Evolutionary conservation across 2,797 vertebrate species (phyloP).

Genomic region (Pseudochirops cupreus): DNA sequence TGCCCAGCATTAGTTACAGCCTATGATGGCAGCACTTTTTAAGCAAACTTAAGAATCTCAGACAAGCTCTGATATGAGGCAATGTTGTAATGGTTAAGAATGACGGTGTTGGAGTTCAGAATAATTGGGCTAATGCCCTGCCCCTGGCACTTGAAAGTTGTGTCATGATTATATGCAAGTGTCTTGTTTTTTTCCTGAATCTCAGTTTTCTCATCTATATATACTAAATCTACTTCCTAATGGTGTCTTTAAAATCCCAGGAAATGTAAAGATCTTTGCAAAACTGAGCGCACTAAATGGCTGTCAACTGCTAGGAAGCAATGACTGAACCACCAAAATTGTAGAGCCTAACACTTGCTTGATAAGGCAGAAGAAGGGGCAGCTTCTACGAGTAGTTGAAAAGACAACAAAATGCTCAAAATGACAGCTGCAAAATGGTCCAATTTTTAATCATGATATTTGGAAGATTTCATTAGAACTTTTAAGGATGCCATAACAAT

Average conservation of each 20-base stretch:
- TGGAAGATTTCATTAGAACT: conserved; percentile 14
- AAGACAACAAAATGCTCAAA: not conserved
- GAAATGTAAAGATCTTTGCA: not conserved
- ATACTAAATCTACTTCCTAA: not conserved
- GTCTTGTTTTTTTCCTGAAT: not conserved
- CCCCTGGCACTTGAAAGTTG: not conserved
- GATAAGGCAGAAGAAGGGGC: not conserved
- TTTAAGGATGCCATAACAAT: not conserved
- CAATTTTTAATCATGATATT: not conserved
- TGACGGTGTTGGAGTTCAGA: not conserved
- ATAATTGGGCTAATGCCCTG: accelerated
- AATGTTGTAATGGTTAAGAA: not conserved
- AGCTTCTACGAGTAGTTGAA: not conserved
- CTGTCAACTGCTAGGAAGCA: not conserved
- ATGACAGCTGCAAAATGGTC: not conserved
- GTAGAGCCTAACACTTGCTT: not conserved
- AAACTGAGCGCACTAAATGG: not conserved
- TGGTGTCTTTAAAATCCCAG: not conserved
- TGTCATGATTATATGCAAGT: not conserved
- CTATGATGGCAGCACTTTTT: not conserved
- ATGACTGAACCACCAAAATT: not conserved
- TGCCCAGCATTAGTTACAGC: not conserved
- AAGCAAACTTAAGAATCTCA: not conserved
- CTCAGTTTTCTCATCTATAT: not conserved
- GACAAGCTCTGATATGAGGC: not conserved